Base-by-base conservation (phyloP, 2,797 vertebrate species). In the Atherinosoma microstoma region DNA sequence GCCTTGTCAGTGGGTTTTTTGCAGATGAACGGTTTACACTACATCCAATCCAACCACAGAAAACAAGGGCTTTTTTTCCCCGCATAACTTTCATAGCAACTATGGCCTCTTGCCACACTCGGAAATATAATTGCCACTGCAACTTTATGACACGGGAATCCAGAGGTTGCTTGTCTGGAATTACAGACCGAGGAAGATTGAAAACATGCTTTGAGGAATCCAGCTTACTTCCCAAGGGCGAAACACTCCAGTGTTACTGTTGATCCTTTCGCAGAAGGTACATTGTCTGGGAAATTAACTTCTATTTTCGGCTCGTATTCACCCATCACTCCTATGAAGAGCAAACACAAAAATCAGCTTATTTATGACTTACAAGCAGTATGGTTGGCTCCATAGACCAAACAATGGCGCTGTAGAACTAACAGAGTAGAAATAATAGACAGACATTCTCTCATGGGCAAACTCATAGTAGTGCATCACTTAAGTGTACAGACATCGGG, bases 241-340 rank as follows among this genome's bases (percentile, higher is more conserved):
- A 99, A 99, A 87, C 97, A 99, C 87, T 99, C 97, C 75, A 99
- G 94, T 64, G 94, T 97, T 90, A 98, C 96, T 73, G 96, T 96
- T 49, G 97, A 96, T 86, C 97, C 97, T 92, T 97, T 98, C 9
- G 97, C 96, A 45, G 96, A 96, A 49, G 96, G 96, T 67, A 99
- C 95, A 2, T 94, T 96, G 91, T 99, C 97, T 71, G 97, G 95
- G 90, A 98, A 98, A 94, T 97, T 94, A 91, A 99, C 96, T 96
- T 99, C 97, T 94, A 99, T 98, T 95, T 98, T 98, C n/a, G 97
- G 97, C 91, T 99, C 97, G 11, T 99, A 99, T 93, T 99, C 97
- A 40, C 97, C 97, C 97, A 99, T 99, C 79, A 96, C 94, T 87
- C 97, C 97, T 99, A 67, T 1, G 64, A 65, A 83, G 80, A 87